phyloP scores from a whole-genome alignment of 2,797 vertebrate species.

The Periophthalmus magnuspinnatus region DNA sequence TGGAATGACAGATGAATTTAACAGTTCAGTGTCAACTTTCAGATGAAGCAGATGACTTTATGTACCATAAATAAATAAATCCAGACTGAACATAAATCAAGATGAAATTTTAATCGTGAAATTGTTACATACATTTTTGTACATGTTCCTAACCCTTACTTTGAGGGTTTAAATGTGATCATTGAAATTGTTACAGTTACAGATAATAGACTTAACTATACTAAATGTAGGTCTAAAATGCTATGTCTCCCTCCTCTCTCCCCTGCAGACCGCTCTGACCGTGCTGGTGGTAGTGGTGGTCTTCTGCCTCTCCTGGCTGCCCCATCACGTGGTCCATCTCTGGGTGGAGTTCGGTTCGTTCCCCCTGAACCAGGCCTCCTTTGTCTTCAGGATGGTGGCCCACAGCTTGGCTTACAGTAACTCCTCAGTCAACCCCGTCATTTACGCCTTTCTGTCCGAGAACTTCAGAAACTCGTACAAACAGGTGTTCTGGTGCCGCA shows the following conservation, averaged over 20 bases:
- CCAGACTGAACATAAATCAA: no score
- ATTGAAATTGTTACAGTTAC: no score
- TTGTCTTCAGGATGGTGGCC: slow-evolving; percentile 86
- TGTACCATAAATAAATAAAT: no score
- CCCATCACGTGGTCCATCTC: slow-evolving; percentile 89
- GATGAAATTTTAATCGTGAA: no score
- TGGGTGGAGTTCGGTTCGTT: slow-evolving; percentile 94
- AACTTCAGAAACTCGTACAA: slow-evolving; percentile 94
- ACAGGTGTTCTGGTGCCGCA: slow-evolving; percentile 88
- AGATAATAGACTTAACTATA: no score
- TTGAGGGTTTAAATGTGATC: no score
- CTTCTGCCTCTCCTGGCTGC: slow-evolving; percentile 94
- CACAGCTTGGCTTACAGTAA: slow-evolving; percentile 97
- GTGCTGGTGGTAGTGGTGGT: slow-evolving; percentile 93
- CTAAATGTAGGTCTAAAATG: no score
- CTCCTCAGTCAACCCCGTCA: slow-evolving; percentile 94
- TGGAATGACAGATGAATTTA: no score
- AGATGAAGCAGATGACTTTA: no score
- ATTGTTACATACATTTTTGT: no score
- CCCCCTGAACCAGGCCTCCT: slow-evolving; percentile 91
- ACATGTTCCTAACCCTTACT: no score
- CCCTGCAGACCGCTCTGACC: slow-evolving; percentile 87
- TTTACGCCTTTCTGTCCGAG: slow-evolving; percentile 93
- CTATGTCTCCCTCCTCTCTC: not conserved
- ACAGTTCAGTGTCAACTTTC: no score